Evolutionary conservation across 1,140 invertebrate genomes (phyloP).

Genomic region (Brachionus asplanchnoidis): DNA sequence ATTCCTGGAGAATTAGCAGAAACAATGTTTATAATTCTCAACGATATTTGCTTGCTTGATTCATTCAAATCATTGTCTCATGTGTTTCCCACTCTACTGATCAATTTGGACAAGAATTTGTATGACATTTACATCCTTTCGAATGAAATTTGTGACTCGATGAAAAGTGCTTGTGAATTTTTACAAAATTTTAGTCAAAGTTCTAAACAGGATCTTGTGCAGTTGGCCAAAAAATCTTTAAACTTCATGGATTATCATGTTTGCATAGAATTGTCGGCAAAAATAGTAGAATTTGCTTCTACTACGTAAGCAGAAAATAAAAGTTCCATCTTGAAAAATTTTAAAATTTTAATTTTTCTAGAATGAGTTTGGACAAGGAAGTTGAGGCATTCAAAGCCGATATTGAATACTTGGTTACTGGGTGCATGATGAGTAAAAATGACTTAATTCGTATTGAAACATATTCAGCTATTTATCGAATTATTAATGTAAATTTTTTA

Average conservation of each 20-base stretch:
- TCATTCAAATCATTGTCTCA: background rate
- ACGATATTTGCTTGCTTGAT: conserved; percentile 4
- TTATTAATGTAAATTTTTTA: background rate
- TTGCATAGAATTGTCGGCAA: background rate
- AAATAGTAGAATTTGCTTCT: background rate
- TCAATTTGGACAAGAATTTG: conserved; percentile 36
- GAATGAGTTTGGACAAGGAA: conserved; percentile 17
- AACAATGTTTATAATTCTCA: conserved; percentile 16
- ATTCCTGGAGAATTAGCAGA: background rate
- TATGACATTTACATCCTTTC: conserved; percentile 11
- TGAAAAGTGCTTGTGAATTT: conserved; percentile 39
- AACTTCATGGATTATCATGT: conserved; percentile 30
- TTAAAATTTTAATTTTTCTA: background rate
- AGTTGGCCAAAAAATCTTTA: conserved; percentile 33
- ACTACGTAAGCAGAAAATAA: background rate
- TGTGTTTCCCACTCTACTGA: background rate
- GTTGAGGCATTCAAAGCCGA: background rate
- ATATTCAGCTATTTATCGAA: background rate
- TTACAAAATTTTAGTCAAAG: background rate
- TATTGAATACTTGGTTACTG: conserved; percentile 23
- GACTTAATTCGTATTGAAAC: background rate
- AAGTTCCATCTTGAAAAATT: background rate
- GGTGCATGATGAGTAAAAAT: conserved; percentile 36
- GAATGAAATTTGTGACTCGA: conserved; percentile 16
- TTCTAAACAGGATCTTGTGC: background rate